Evolutionary conservation across 2,113 vertebrate species (phyloP).

Genomic region (Romanogobio albipinnatus): DNA sequence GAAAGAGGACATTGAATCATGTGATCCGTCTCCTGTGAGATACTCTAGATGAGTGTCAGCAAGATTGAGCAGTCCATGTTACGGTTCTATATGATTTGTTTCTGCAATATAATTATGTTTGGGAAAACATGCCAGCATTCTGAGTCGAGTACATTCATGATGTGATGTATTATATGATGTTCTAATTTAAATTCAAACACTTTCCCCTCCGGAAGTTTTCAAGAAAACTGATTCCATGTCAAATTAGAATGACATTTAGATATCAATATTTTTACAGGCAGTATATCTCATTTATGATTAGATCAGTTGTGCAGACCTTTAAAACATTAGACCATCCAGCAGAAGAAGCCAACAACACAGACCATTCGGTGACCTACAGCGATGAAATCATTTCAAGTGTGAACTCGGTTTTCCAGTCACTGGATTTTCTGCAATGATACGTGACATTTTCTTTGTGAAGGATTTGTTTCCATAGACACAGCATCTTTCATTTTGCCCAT

Average conservation of each 20-base stretch:
- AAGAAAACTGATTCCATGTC: not conserved
- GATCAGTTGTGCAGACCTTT: not conserved
- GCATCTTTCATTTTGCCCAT: not conserved
- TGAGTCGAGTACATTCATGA: not conserved
- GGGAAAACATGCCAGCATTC: not conserved
- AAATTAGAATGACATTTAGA: not conserved
- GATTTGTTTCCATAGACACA: slow-evolving; percentile 9
- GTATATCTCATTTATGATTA: not conserved
- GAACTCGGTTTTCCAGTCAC: not conserved
- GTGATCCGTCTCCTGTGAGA: not conserved
- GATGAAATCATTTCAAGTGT: not conserved
- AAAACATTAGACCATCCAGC: not conserved
- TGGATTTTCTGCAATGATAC: not conserved
- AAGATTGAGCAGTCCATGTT: not conserved
- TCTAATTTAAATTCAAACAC: not conserved
- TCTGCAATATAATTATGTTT: slow-evolving; percentile 2
- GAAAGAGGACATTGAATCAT: not conserved
- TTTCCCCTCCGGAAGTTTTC: not conserved
- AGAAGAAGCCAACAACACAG: not conserved
- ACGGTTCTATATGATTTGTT: not conserved
- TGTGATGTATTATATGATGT: not conserved
- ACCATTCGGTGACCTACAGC: not conserved
- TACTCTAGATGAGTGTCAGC: not conserved
- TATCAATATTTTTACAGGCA: not conserved
- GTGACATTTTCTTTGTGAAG: not conserved